These are phyloP conservation scores for Pachyramphus minor DNA, from an alignment of 2,113 vertebrate species.

Conservation along the genomic window DNA sequence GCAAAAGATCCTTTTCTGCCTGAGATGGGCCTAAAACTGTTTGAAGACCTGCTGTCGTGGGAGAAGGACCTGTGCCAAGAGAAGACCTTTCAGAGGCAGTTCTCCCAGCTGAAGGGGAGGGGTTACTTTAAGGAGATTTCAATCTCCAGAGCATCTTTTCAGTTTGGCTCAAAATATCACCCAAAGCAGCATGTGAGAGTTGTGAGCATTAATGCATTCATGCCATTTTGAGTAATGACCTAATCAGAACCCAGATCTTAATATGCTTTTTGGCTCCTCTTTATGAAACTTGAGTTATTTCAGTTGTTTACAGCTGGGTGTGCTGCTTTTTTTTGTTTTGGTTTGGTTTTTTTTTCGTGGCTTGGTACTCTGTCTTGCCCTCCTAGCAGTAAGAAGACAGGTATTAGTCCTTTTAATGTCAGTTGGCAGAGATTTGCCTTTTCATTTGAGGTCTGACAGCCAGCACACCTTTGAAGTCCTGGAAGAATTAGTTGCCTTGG, in stretches of 20 bases:
- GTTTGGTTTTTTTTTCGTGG: too few species aligned
- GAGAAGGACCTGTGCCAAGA: rapidly evolving
- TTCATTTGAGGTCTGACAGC: background rate
- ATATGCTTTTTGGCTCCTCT: conserved; percentile 2
- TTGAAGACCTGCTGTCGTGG: background rate
- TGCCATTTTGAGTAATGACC: background rate
- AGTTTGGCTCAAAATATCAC: background rate
- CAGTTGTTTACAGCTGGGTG: background rate
- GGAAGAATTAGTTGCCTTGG: conserved; percentile 5
- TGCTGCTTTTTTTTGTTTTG: conserved; percentile 7
- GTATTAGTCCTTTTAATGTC: background rate
- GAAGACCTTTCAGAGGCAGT: background rate
- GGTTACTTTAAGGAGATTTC: background rate
- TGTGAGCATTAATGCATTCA: background rate
- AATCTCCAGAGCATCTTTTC: background rate
- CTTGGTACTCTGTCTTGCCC: background rate
- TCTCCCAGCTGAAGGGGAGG: background rate
- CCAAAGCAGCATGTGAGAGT: background rate
- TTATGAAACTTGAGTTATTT: background rate
- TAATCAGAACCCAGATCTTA: conserved; percentile 2
- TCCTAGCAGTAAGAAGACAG: conserved; percentile 4
- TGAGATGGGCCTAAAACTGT: background rate
- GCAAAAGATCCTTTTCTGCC: background rate
- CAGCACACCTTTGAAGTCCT: conserved; percentile 46
- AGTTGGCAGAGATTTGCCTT: background rate